Conservation (phyloP, 2,888 invertebrate species). For the Oeneis ivallda region DNA sequence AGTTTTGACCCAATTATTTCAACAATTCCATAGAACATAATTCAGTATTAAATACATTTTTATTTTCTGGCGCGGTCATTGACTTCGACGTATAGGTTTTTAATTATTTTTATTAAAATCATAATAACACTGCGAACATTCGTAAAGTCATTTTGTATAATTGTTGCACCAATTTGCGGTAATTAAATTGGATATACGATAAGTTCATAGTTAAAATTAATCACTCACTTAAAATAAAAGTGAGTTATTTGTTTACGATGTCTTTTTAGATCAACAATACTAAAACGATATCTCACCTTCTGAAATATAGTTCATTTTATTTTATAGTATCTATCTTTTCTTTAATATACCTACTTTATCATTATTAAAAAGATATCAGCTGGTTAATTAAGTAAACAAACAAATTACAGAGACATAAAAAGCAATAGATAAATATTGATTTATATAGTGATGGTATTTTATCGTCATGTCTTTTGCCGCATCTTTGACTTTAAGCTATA, state of each 20-base stretch:
- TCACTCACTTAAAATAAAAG: neutral
- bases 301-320: neutral
- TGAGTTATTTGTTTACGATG: constrained; percentile 1
- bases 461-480: neutral
- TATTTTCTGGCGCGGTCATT: constrained; percentile 16
- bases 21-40: too few relatives aligned
- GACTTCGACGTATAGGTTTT: constrained; percentile 17
- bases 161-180: constrained; percentile 22
- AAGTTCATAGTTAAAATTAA: neutral
- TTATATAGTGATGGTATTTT: constrained; percentile 2
- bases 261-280: constrained; percentile 3
- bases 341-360: neutral
- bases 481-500: neutral
- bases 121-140: constrained; percentile 13
- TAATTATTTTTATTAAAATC: constrained; percentile 4
- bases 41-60: too few relatives aligned
- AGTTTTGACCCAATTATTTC: too few relatives aligned
- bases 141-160: constrained; percentile 12
- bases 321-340: constrained; percentile 1
- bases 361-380: neutral
- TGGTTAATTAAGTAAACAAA: constrained; percentile 10
- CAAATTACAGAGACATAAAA: neutral
- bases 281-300: constrained; percentile 16
- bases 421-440: constrained; percentile 16
- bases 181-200: constrained; percentile 17